Percentiles rank a stretch among this genome's conserved stretches.
phyloP scores from a whole-genome alignment of 2,797 vertebrate genomes.

The Astyanax mexicanus region DNA sequence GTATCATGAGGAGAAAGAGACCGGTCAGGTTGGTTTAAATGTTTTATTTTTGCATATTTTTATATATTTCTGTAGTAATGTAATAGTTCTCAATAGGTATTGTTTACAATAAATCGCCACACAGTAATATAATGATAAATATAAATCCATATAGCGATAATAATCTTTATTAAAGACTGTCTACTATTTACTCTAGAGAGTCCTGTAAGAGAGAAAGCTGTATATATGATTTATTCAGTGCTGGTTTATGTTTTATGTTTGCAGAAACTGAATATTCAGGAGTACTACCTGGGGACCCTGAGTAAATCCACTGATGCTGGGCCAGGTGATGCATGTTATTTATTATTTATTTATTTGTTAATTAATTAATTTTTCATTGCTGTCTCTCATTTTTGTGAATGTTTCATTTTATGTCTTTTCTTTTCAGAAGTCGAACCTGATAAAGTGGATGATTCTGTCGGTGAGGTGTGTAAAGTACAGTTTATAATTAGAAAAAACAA shows the following conservation, averaged over 20 bases:
- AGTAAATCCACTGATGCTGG: constrained; percentile 72
- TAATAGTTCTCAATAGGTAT: no score
- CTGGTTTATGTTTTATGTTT: constrained; percentile 41
- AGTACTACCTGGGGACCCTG: constrained; percentile 93
- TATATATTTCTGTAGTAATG: background rate
- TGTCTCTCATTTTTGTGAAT: background rate
- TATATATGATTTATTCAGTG: background rate
- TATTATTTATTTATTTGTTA: background rate
- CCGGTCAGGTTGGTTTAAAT: constrained; percentile 86
- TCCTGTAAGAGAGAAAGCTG: no score
- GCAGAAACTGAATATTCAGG: constrained; percentile 94
- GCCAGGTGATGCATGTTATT: constrained; percentile 75
- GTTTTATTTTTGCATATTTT: background rate
- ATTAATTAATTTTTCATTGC: background rate
- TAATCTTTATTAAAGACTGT: no score
- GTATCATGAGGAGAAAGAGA: constrained; percentile 98
- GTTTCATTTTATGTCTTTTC: background rate
- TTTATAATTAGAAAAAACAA: no score
- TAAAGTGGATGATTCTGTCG: constrained; percentile 63
- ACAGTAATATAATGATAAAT: no score
- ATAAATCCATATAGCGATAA: no score
- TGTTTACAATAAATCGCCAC: no score
- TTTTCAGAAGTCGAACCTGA: constrained; percentile 63
- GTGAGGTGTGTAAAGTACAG: constrained; percentile 64
- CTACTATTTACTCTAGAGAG: no score